A percentile compares a stretch with the other conserved stretches of the same genome.
These are phyloP conservation scores for Rhodinocichla rosea DNA, from an alignment of 2,113 vertebrate species.

Conservation along the genomic window DNA sequence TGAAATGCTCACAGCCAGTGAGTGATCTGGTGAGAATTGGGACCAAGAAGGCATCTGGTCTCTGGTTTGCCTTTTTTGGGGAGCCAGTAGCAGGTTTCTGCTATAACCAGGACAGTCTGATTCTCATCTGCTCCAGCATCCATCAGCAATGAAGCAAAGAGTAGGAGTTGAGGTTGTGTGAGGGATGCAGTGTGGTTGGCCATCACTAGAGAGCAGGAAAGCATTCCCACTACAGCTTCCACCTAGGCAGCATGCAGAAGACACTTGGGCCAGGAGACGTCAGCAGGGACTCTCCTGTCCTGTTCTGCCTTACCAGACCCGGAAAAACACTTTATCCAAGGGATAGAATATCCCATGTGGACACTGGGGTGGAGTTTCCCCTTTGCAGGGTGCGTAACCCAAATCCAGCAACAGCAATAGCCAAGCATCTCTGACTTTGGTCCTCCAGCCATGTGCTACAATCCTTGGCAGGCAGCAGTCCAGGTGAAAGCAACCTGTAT, in stretches of 20 bases:
- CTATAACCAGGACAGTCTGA: neutral
- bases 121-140: neutral
- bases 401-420: neutral
- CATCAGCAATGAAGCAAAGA: neutral
- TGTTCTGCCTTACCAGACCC: neutral
- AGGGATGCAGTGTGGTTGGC: neutral
- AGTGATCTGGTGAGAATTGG: neutral
- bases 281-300: neutral
- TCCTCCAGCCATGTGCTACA: neutral
- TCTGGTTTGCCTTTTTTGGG: neutral
- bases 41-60: neutral
- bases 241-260: neutral
- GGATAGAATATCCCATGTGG: neutral
- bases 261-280: neutral
- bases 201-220: constrained; percentile 65
- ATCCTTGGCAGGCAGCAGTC: neutral
- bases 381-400: neutral
- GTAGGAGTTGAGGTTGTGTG: neutral
- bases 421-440: rapidly evolving
- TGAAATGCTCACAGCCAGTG: neutral
- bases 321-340: neutral
- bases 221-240: neutral
- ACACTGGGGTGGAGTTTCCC: neutral
- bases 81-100: neutral
- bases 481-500: neutral